phyloP scores from a whole-genome alignment of 1,140 invertebrate species.

The Zaprionus vittiger region DNA sequence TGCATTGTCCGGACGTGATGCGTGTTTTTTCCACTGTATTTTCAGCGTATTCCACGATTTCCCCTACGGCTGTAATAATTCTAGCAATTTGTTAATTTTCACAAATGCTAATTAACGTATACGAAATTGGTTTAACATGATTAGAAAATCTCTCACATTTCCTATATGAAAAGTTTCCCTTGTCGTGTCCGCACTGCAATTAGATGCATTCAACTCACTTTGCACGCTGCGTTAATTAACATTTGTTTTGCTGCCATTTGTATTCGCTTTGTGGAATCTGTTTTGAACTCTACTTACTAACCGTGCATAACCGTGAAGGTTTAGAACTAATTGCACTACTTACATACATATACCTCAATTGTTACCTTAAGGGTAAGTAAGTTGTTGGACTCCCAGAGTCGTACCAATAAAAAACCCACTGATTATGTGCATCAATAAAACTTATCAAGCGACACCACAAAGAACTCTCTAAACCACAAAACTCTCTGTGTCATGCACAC shows the following conservation, averaged over 20 bases:
- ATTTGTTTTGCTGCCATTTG: slow-evolving; percentile 18
- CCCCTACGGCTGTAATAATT: slow-evolving; percentile 7
- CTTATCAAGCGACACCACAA: slow-evolving; percentile 36
- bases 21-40: slow-evolving; percentile 25
- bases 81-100: slow-evolving; percentile 21
- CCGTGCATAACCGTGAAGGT: slow-evolving; percentile 4
- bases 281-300: slow-evolving; percentile 1
- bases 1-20: slow-evolving; percentile 59
- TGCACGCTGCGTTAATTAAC: slow-evolving; percentile 14
- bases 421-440: slow-evolving; percentile 14
- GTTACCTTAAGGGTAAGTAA: background rate
- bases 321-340: background rate
- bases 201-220: slow-evolving; percentile 24
- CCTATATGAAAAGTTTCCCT: slow-evolving; percentile 22
- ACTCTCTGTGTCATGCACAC: slow-evolving; percentile 13
- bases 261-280: background rate
- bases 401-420: background rate
- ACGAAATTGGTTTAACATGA: slow-evolving; percentile 5
- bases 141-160: slow-evolving; percentile 24
- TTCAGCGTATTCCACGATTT: slow-evolving; percentile 20
- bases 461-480: slow-evolving; percentile 14
- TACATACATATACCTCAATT: background rate
- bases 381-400: background rate
- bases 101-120: slow-evolving; percentile 36
- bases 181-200: slow-evolving; percentile 14